Conservation (phyloP, 2,113 vertebrate species). For the Tragelaphus strepsiceros region DNA sequence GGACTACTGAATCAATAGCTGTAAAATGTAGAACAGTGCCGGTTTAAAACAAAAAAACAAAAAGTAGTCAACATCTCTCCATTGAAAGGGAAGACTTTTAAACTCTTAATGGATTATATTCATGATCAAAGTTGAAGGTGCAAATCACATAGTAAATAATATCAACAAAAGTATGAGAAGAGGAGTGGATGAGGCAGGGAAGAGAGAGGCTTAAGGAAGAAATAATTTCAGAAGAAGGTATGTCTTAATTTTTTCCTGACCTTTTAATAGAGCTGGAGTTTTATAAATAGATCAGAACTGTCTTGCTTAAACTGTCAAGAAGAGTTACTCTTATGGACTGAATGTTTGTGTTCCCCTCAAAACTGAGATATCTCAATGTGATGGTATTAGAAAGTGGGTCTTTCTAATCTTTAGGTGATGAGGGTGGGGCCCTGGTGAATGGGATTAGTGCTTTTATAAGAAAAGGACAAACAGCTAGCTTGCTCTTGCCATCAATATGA, state of each 20-base stretch:
- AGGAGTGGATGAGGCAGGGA: not conserved
- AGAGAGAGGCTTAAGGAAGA: constrained; percentile 23
- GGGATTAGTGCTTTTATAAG: not conserved
- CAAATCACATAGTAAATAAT: not conserved
- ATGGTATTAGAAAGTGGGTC: not conserved
- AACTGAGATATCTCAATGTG: not conserved
- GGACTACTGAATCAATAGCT: constrained; percentile 75
- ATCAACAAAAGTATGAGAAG: not conserved
- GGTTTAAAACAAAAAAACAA: constrained; percentile 59
- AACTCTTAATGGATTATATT: constrained; percentile 65
- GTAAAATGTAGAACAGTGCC: constrained; percentile 69
- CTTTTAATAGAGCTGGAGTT: not conserved
- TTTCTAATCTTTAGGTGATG: not conserved
- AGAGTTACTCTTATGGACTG: not conserved
- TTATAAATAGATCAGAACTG: not conserved
- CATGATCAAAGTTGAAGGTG: constrained; percentile 40
- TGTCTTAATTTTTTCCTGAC: not conserved
- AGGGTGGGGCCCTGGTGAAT: not conserved
- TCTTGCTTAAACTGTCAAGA: not conserved
- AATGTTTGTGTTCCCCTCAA: not conserved
- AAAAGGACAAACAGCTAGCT: not conserved
- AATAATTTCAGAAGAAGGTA: not conserved
- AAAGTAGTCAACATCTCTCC: constrained; percentile 52
- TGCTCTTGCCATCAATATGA: not conserved
- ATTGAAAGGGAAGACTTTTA: constrained; percentile 53